These are phyloP conservation scores for Onychostoma macrolepis DNA, from an alignment of 2,113 vertebrate species.

Conservation along the genomic window DNA sequence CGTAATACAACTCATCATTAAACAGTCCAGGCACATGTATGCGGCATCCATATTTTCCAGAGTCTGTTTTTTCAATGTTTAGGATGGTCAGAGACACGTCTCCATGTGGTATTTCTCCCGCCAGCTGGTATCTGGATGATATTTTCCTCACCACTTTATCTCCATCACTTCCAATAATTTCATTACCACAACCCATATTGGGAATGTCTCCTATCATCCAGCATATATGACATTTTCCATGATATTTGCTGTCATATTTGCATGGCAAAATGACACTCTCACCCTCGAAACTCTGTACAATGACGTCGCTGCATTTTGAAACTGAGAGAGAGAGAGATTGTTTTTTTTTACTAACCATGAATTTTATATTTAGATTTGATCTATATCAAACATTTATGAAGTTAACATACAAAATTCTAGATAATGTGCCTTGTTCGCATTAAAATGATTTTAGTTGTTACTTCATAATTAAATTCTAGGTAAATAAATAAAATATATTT, in stretches of 20 bases:
- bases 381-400: background rate
- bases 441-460: background rate
- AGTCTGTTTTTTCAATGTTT: conserved; percentile 12
- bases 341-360: background rate
- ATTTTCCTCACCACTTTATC: conserved; percentile 16
- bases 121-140: conserved; percentile 29
- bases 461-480: background rate
- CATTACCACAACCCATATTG: conserved; percentile 26
- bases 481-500: background rate
- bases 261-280: conserved; percentile 55
- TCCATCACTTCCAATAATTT: conserved; percentile 50
- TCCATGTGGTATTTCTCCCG: conserved; percentile 44
- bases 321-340: conserved; percentile 18
- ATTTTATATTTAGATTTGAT: background rate
- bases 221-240: conserved; percentile 53
- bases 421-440: background rate
- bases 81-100: conserved; percentile 58
- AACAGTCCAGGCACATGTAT: conserved; percentile 52
- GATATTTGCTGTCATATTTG: conserved; percentile 40
- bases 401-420: background rate
- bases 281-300: conserved; percentile 41
- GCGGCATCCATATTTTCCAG: conserved; percentile 59
- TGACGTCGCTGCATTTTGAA: conserved; percentile 1
- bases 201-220: conserved; percentile 58
- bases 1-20: conserved; percentile 51